Base-by-base conservation (phyloP, 2,113 vertebrate genomes). In the Nestor notabilis region DNA sequence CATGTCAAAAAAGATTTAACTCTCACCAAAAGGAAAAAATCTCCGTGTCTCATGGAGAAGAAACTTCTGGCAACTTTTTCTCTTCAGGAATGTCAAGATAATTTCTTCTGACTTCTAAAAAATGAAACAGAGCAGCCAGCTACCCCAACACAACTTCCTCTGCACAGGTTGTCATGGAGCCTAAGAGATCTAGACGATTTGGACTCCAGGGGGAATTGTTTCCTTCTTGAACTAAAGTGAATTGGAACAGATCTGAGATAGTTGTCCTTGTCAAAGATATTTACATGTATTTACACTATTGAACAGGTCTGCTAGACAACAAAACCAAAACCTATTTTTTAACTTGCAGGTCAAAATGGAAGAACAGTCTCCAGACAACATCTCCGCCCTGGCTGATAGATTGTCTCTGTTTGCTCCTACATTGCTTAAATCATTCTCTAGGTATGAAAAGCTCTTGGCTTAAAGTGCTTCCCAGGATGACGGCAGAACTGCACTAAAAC, bases 81-180 rank as follows among this genome's bases (percentile, higher is more conserved):
- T 33, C 56, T 93, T 95, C 52, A 89, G 89, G 94, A 96, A 95
- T 85, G 91, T 96, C 89, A 95, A 87, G 87, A 91, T 94, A 95
- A 96, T 97, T 95, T 96, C 74, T 93, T 96, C 74, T 97, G 94
- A 97, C 93, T 97, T 83, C 77, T 79, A 44, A 96, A 96, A 96
- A 96, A 96, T 95, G 81, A 96, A 94, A 60, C 89, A 94, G 93
- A 91, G 60, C 77, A 2, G 95, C 93, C 94, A 97, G 87, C 80
- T 94, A 92, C 83, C 84, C 81, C 87, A 92, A 47, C 68, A 92
- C 76, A 81, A 92, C 83, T 90, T 95, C 92, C 90, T 95, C 46
- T 11, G 0, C 71, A 55, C 72, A 89, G 90, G 93, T 95, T 96
- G 90, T 97, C 93, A 96, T 90, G 88, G 96, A 94, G 83, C 61